Conservation (phyloP, 2,113 vertebrate species). For the Peromyscus californicus region DNA sequence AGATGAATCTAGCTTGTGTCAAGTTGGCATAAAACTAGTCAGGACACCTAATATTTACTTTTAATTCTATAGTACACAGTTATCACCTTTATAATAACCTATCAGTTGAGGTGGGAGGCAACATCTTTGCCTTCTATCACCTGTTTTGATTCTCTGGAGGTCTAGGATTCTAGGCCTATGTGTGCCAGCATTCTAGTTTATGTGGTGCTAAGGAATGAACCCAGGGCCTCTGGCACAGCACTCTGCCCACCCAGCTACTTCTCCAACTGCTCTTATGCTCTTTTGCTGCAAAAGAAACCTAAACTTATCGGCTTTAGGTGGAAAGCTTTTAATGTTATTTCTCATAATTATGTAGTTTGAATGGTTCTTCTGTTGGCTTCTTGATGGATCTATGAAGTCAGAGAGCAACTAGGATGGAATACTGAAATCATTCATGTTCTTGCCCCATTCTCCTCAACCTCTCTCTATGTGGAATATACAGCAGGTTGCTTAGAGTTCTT, state of each 20-base stretch:
- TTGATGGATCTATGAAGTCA: not conserved
- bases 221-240: not conserved
- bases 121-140: not conserved
- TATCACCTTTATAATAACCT: not conserved
- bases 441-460: not conserved
- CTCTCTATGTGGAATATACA: not conserved
- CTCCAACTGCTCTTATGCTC: not conserved
- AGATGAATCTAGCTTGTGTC: not conserved
- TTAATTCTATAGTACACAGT: not conserved
- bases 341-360: not conserved
- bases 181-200: not conserved
- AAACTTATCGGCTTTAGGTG: not conserved
- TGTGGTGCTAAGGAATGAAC: not conserved
- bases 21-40: not conserved
- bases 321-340: slow-evolving; percentile 32
- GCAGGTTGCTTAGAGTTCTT: not conserved
- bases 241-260: no score
- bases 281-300: not conserved
- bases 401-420: not conserved
- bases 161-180: not conserved
- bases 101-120: not conserved
- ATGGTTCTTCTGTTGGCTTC: not conserved
- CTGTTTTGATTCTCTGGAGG: slow-evolving; percentile 18
- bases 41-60: slow-evolving; percentile 5
- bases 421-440: not conserved